Base-by-base conservation (phyloP, 2,888 invertebrate species). In the Drosophila robusta region DNA sequence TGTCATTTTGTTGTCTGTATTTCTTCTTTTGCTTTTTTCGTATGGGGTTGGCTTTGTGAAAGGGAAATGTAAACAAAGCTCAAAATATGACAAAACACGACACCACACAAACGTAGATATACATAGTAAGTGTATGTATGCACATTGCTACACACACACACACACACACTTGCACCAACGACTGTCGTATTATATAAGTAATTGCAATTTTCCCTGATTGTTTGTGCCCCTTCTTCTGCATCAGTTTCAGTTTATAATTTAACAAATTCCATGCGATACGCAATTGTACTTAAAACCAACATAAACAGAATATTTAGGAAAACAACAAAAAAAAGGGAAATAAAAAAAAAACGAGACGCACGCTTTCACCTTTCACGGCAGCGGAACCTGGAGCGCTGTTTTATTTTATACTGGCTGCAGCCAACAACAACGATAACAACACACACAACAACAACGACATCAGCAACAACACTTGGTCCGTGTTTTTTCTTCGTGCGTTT, bases 51-150 rank as follows among this genome's bases (percentile, higher is more conserved):
- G 50, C 41, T 11, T 66, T 61, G 74, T 83, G 75, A 87, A 87
- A 84, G 82, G 80, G 70, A 88, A 88, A 85, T 82, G 85, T 85
- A 85, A 85, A 85, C 85, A 85, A 85, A 85, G 74, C 65, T 73
- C 56, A 70, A 75, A 87, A 65, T 66, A 73, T 73, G 51, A 49
- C 22, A 45, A 65, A 62, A 65, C 34, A 34, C 39, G 45, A 61
- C 44, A 70, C 18, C 9, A 46, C 34, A 26, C 26, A 72, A 61
- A 38, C 58, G 34, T 36, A 47, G 5, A 38, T 14, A 50, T 2
- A 42, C 32, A 57, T 52, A 14, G 39, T 4, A 11, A n/a, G 16
- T 14, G 18, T 52, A 14, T 38, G 32, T 14, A 29, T 16, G 39
- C 38, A 24, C 49, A 39, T 47, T 32, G 16, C 8, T 18, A 18